phyloP scores from a whole-genome alignment of 1,140 invertebrate species.

The Heliconius melpomene region DNA sequence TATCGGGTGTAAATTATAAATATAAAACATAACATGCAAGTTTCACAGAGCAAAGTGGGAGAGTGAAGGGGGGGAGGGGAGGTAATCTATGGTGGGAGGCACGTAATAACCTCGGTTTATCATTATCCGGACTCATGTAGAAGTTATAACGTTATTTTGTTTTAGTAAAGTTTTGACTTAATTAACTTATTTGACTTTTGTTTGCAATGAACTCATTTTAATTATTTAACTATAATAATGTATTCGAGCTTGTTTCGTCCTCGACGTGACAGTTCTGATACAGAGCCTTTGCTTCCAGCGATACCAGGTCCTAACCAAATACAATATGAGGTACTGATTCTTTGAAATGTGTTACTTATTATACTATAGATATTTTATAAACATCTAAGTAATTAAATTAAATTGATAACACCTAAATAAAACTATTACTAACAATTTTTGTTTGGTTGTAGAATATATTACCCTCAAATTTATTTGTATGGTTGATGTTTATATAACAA shows the following conservation, averaged over 20 bases:
- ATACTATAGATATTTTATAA: too few relatives aligned
- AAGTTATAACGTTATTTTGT: not conserved
- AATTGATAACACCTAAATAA: too few relatives aligned
- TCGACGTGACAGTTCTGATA: conserved; percentile 42
- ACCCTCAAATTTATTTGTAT: too few relatives aligned
- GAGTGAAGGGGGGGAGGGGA: not conserved
- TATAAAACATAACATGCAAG: not conserved
- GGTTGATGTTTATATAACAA: too few relatives aligned
- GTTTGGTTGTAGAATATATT: too few relatives aligned
- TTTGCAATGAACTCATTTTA: not conserved
- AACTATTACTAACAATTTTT: too few relatives aligned
- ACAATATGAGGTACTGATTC: conserved; percentile 30
- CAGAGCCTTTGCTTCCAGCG: conserved; percentile 45
- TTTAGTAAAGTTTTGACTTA: not conserved
- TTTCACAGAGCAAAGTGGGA: not conserved
- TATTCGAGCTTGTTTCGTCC: conserved; percentile 32
- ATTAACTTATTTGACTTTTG: not conserved
- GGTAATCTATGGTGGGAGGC: not conserved
- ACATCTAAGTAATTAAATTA: too few relatives aligned
- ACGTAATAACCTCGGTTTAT: not conserved
- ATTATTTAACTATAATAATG: conserved; percentile 25
- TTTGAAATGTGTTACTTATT: too few relatives aligned
- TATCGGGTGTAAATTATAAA: not conserved
- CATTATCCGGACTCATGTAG: not conserved
- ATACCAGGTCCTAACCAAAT: conserved; percentile 36